These are phyloP conservation scores for Spicauda simplicius DNA, from an alignment of 2,888 invertebrate species.

Conservation along the genomic window DNA sequence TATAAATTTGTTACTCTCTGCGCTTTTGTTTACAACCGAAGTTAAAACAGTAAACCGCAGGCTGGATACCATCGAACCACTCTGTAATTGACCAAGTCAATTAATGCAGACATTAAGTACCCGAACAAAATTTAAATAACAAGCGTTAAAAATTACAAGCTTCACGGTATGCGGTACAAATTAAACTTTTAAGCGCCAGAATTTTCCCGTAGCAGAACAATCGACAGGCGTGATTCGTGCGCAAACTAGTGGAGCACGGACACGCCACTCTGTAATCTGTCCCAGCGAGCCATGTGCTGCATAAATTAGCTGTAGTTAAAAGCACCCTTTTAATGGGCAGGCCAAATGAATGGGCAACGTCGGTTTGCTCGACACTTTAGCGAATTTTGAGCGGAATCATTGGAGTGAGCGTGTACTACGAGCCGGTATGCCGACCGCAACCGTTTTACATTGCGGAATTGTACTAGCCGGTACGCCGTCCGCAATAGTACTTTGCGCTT, in stretches of 20 bases:
- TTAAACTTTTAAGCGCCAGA: conserved; percentile 28
- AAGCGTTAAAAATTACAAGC: conserved; percentile 22
- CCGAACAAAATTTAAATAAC: conserved; percentile 21
- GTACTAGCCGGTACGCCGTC: too few species aligned
- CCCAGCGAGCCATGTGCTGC: conserved; percentile 72
- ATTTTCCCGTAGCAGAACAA: conserved; percentile 32
- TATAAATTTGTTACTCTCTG: too few species aligned
- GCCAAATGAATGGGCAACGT: conserved; percentile 69
- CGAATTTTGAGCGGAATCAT: conserved; percentile 35
- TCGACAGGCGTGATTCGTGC: conserved; percentile 60
- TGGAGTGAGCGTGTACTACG: conserved; percentile 5
- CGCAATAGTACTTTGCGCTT: too few species aligned
- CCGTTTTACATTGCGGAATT: conserved; percentile 61
- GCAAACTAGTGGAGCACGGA: conserved; percentile 57
- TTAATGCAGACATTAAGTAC: conserved; percentile 17
- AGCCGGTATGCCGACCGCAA: conserved; percentile 53
- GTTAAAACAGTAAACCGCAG: too few species aligned
- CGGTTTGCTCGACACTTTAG: conserved; percentile 34
- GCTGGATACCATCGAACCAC: too few species aligned
- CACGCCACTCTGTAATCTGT: conserved; percentile 77
- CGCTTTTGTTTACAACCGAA: neutral
- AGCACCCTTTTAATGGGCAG: conserved; percentile 75
- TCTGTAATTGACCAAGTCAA: conserved; percentile 16
- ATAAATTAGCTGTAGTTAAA: conserved; percentile 80
- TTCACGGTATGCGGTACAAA: conserved; percentile 16